Percentiles rank a stretch among this genome's conserved stretches.
phyloP scores from a whole-genome alignment of 2,113 vertebrate genomes.

The Megaceryle maxima region DNA sequence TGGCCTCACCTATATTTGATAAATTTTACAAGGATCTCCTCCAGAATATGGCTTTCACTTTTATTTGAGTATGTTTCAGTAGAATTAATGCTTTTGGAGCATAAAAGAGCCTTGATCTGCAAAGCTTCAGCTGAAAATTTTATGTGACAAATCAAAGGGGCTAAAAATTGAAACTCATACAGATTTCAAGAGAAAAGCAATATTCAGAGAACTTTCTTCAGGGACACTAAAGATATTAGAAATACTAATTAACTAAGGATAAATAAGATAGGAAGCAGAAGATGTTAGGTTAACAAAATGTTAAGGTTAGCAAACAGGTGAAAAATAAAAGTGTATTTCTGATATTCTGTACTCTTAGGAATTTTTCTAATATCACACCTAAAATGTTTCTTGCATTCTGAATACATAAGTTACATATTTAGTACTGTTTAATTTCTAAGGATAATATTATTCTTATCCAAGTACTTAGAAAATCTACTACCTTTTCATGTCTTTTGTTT shows the following conservation, averaged over 20 bases:
- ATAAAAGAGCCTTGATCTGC: background rate
- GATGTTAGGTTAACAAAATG: background rate
- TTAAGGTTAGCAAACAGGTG: background rate
- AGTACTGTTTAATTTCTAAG: background rate
- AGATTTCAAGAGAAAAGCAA: background rate
- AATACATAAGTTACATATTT: background rate
- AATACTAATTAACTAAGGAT: background rate
- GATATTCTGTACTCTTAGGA: background rate
- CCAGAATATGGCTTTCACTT: background rate
- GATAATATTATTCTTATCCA: background rate
- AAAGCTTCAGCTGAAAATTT: background rate
- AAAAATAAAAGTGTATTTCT: background rate
- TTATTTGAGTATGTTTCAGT: background rate
- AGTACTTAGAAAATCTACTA: background rate
- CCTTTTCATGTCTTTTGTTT: background rate
- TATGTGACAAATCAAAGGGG: background rate
- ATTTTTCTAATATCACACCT: background rate
- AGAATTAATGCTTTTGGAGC: background rate
- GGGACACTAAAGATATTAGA: background rate
- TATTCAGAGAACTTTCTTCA: fast-evolving
- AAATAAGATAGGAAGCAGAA: background rate
- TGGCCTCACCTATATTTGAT: background rate
- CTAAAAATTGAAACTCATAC: background rate
- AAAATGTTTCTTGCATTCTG: background rate
- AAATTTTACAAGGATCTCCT: background rate